These are phyloP conservation scores for Danio albolineatus DNA, from an alignment of 2,797 vertebrate genomes.

Conservation along the genomic window DNA sequence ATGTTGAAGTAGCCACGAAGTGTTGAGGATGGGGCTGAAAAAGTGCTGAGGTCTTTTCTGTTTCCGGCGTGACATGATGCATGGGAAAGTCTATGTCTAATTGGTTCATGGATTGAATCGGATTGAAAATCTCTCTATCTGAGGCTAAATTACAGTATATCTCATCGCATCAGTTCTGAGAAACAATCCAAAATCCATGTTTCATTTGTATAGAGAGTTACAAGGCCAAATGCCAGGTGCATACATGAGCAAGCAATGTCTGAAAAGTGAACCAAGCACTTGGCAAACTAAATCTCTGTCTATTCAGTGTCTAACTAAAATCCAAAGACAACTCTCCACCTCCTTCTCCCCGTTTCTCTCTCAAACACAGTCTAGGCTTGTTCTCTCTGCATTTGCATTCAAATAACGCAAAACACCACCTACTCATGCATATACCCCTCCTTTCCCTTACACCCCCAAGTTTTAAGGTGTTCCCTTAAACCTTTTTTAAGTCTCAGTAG, in stretches of 20 bases:
- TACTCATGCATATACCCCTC: slow-evolving; percentile 68
- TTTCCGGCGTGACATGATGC: slow-evolving; percentile 80
- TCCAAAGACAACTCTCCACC: slow-evolving; percentile 71
- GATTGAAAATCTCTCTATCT: slow-evolving; percentile 28
- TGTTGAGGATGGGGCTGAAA: slow-evolving; percentile 73
- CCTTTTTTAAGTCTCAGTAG: slow-evolving; percentile 1
- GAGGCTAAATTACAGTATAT: slow-evolving; percentile 25
- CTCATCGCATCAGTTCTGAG: slow-evolving; percentile 4
- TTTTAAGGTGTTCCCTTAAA: slow-evolving; percentile 21
- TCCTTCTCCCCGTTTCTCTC: slow-evolving; percentile 59
- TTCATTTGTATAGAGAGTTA: slow-evolving; percentile 14
- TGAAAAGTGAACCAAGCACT: slow-evolving; percentile 46
- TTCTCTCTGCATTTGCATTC: slow-evolving; percentile 84
- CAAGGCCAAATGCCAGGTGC: slow-evolving; percentile 32
- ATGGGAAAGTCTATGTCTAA: slow-evolving; percentile 67
- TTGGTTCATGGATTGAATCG: slow-evolving; percentile 30
- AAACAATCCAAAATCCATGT: slow-evolving; percentile 26
- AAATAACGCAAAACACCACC: slow-evolving; percentile 77
- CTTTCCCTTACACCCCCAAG: slow-evolving; percentile 61
- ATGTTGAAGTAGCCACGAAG: slow-evolving; percentile 75
- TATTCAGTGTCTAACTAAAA: slow-evolving; percentile 47
- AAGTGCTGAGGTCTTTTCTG: slow-evolving; percentile 81
- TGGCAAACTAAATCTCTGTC: slow-evolving; percentile 41
- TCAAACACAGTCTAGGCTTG: slow-evolving; percentile 70
- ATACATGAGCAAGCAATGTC: slow-evolving; percentile 42